phyloP scores from a whole-genome alignment of 2,113 vertebrate genomes.

The Picathartes gymnocephalus region DNA sequence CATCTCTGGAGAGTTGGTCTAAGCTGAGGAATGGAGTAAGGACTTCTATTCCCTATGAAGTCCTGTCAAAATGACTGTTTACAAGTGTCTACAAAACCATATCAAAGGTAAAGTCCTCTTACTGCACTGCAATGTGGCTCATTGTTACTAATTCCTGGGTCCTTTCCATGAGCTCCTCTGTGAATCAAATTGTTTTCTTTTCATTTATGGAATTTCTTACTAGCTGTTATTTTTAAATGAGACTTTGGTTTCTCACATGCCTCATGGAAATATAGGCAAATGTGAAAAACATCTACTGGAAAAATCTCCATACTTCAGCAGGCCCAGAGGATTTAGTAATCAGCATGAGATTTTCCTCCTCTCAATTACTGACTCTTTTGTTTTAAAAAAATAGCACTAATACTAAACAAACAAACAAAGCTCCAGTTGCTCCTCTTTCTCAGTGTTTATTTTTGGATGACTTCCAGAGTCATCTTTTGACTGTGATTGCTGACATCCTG shows the following conservation, averaged over 20 bases:
- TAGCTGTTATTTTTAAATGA: slow-evolving; percentile 34
- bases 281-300: slow-evolving; percentile 34
- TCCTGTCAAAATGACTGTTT: not conserved
- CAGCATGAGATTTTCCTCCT: slow-evolving; percentile 38
- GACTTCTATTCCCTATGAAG: not conserved
- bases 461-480: not conserved
- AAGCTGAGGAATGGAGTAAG: not conserved
- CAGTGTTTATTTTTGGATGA: slow-evolving; percentile 13
- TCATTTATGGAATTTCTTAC: not conserved
- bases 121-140: not conserved
- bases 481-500: not conserved
- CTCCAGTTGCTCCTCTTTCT: slow-evolving; percentile 22
- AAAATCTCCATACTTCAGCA: slow-evolving; percentile 12
- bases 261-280: slow-evolving; percentile 31
- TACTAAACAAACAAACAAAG: slow-evolving; percentile 29
- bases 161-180: not conserved
- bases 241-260: slow-evolving; percentile 2
- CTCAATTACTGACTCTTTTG: not conserved
- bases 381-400: not conserved
- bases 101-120: not conserved
- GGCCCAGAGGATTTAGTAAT: slow-evolving; percentile 41
- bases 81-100: not conserved
- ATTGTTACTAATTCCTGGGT: not conserved
- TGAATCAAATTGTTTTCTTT: not conserved
- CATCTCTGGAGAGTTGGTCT: not conserved